Base-by-base conservation (phyloP, 37 sponge, comb jelly and placozoan genomes). In the Crambe crambe region DNA sequence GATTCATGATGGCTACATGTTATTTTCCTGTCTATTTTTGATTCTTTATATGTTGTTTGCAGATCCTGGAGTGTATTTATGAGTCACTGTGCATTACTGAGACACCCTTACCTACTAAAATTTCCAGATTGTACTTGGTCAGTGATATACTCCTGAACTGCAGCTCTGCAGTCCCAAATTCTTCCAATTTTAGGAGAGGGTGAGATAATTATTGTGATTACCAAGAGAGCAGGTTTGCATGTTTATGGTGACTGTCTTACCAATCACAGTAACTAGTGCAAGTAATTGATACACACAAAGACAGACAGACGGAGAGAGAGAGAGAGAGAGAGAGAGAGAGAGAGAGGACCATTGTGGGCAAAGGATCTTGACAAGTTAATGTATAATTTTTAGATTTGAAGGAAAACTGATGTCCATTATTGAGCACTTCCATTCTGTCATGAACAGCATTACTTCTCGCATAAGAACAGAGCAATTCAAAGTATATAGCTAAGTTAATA, bases 1-100 rank as follows among this genome's bases (percentile, higher is more conserved):
- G n/a, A n/a, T n/a, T n/a, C n/a, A n/a, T n/a, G n/a, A n/a, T n/a
- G n/a, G n/a, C n/a, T n/a, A n/a, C n/a, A n/a, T n/a, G n/a, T n/a
- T n/a, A n/a, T n/a, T n/a, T 8, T 18, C 21, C 12, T 29, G 37
- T 35, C 8, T 68, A 20, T 3, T 36, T 68, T 34, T 68, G 39
- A 21, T 36, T 68, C 9, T 36, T 68, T 29, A 9, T 35, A 26
- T 3, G 22, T 8, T 40, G n/a, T n/a, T n/a, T n/a, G 3, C 60
- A 96, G 95, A 90, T 98, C n/a, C 90, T 98, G 44, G 97, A 98
- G 40, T 98, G 96, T 74, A 88, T 98, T 18, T 68, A 71, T 4
- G 99, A 98, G 78, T 83, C 96, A n/a, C 83, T 98, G 76, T 76
- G 80, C 47, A 94, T 98, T 20, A 56, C 57, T 17, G 92, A 91